These are phyloP conservation scores for Hydroisotoma schaefferi DNA, from an alignment of 2,888 invertebrate genomes.

Conservation along the genomic window DNA sequence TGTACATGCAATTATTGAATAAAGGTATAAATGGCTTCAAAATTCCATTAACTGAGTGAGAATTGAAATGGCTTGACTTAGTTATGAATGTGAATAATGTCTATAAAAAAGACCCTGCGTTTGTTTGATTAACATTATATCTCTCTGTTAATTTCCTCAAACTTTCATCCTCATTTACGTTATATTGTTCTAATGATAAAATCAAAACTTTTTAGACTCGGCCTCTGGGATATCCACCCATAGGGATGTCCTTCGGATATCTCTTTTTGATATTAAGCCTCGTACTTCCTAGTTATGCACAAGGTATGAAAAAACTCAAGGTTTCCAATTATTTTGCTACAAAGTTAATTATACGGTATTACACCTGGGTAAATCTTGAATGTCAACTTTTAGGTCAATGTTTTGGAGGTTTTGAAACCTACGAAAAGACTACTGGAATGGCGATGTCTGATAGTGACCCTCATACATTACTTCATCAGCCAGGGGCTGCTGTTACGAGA, in stretches of 20 bases:
- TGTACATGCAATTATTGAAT: too few species aligned
- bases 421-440: constrained; percentile 54
- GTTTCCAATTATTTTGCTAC: not conserved
- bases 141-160: too few species aligned
- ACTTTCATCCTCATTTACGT: not conserved
- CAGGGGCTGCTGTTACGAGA: constrained; percentile 53
- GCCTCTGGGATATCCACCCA: constrained; percentile 46
- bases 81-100: too few species aligned
- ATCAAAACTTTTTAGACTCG: constrained; percentile 42
- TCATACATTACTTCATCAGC: constrained; percentile 52
- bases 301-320: constrained; percentile 37
- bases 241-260: constrained; percentile 43
- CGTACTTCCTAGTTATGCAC: constrained; percentile 44
- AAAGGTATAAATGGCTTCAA: too few species aligned
- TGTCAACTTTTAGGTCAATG: constrained; percentile 50
- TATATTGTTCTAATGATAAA: not conserved
- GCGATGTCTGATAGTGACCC: constrained; percentile 50
- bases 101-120: too few species aligned
- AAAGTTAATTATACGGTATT: too few species aligned
- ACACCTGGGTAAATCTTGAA: not conserved
- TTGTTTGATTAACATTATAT: too few species aligned
- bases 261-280: constrained; percentile 43
- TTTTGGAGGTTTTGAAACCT: constrained; percentile 54
- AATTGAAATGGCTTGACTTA: too few species aligned
- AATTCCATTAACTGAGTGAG: too few species aligned